phyloP scores from a whole-genome alignment of 1,140 invertebrate species.

The Holotrichia oblita region DNA sequence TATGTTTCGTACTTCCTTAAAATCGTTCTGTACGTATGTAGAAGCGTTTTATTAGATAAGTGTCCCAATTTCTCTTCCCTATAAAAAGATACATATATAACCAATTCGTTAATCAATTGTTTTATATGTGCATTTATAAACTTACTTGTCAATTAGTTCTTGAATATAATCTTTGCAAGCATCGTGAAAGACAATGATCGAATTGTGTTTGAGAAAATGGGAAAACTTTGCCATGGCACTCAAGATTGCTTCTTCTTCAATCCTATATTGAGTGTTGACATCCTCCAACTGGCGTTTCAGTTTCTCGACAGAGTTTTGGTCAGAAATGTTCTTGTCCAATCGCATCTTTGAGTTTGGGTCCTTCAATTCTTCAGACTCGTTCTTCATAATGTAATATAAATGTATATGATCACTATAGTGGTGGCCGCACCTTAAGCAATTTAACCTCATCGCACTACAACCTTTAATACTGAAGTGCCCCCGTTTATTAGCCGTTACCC shows the following conservation, averaged over 20 bases:
- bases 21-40: conserved; percentile 36
- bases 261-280: conserved; percentile 44
- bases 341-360: conserved; percentile 44
- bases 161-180: conserved; percentile 51
- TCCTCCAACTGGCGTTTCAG: conserved; percentile 42
- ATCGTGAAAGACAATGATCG: conserved; percentile 51
- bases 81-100: too few species aligned
- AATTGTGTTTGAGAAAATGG: conserved; percentile 51
- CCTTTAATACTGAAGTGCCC: neutral
- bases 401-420: conserved; percentile 47
- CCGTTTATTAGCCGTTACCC: neutral
- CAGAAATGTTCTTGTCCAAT: conserved; percentile 45
- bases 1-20: conserved; percentile 42
- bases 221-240: conserved; percentile 50
- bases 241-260: conserved; percentile 47
- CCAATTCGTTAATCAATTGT: neutral
- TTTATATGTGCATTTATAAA: neutral
- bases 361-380: conserved; percentile 41
- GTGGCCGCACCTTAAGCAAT: neutral
- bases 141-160: conserved; percentile 49
- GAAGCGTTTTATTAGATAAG: neutral
- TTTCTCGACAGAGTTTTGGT: conserved; percentile 41
- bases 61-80: conserved; percentile 45
- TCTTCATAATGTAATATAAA: conserved; percentile 50
- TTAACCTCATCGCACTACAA: neutral